Evolutionary conservation across 2,888 invertebrate genomes (phyloP).

Genomic region (Dorcus hopei): DNA sequence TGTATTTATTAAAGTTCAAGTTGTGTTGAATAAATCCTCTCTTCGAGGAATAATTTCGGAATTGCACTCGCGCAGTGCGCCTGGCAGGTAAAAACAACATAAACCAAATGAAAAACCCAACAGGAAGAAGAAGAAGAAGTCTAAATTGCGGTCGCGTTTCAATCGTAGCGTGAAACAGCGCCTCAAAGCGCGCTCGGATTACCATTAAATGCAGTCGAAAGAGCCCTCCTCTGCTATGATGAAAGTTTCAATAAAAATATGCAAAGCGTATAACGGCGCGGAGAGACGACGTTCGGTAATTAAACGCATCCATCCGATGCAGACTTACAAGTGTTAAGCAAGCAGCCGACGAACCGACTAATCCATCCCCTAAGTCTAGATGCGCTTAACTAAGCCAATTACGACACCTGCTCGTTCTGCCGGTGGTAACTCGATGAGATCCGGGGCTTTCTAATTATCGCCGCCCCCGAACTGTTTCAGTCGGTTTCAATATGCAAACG

Average conservation of each 20-base stretch:
- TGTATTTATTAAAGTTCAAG: too few species aligned
- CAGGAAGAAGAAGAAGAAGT: too few species aligned
- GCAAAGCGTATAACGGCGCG: neutral
- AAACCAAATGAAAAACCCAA: too few species aligned
- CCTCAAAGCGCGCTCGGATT: too few species aligned
- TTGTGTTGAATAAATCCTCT: too few species aligned
- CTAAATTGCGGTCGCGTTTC: too few species aligned
- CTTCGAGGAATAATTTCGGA: too few species aligned
- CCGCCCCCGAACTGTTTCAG: neutral
- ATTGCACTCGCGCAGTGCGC: too few species aligned
- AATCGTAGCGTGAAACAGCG: too few species aligned
- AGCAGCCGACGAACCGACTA: neutral
- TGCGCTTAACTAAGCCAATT: neutral
- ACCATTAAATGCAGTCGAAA: too few species aligned
- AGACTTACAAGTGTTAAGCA: neutral
- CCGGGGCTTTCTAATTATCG: neutral
- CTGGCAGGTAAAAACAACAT: too few species aligned
- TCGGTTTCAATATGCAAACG: neutral
- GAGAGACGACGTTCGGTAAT: neutral
- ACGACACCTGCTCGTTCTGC: neutral
- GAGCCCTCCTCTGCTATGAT: too few species aligned
- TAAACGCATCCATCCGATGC: neutral
- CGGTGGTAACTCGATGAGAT: neutral
- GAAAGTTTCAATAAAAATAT: neutral
- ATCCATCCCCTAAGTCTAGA: neutral